Conservation (phyloP, 2,113 vertebrate species). For the Ascaphus truei region DNA sequence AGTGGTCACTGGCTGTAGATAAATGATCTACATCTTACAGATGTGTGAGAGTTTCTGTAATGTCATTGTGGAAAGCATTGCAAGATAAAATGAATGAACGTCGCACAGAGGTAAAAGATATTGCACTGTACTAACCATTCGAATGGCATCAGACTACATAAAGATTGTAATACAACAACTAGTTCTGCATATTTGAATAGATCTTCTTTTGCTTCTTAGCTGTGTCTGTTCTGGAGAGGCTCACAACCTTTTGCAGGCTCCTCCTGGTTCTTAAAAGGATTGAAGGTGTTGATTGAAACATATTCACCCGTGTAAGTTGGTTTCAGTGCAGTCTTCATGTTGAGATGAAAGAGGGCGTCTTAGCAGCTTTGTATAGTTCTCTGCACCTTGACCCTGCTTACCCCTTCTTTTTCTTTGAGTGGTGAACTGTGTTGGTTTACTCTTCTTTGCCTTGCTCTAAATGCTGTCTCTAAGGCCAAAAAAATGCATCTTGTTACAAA, state of each 20-base stretch:
- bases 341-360: slow-evolving; percentile 17
- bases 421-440: slow-evolving; percentile 9
- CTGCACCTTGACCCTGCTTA: slow-evolving; percentile 20
- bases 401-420: slow-evolving; percentile 5
- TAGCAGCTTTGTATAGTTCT: slow-evolving; percentile 26
- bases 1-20: neutral
- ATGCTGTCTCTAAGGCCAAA: neutral
- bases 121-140: slow-evolving; percentile 13
- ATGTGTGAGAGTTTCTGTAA: slow-evolving; percentile 1
- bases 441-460: neutral
- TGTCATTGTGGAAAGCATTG: neutral
- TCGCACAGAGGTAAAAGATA: neutral
- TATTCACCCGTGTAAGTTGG: neutral
- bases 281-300: neutral
- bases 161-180: slow-evolving; percentile 23
- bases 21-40: slow-evolving; percentile 20
- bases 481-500: neutral
- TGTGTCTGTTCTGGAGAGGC: neutral
- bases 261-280: neutral
- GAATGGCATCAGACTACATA: slow-evolving; percentile 1
- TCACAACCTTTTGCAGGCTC: neutral
- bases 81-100: slow-evolving; percentile 7
- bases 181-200: neutral
- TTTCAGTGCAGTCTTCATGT: slow-evolving; percentile 9
- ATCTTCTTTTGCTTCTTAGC: neutral